Evolutionary conservation across 2,797 vertebrate genomes (phyloP).

Genomic region (Novumbra hubbsi): DNA sequence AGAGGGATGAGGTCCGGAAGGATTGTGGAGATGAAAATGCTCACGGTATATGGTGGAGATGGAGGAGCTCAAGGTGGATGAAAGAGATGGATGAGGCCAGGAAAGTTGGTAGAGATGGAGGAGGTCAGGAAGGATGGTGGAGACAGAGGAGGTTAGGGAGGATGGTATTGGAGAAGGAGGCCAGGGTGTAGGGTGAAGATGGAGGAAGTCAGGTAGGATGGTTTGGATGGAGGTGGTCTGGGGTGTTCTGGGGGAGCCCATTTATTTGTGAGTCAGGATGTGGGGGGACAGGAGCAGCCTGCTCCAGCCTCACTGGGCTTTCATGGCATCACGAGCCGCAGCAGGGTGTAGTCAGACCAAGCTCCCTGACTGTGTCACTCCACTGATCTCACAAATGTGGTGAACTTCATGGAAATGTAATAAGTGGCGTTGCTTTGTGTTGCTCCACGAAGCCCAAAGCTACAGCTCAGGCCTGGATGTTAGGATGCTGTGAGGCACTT

Average conservation of each 20-base stretch:
- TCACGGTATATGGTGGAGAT: conserved; percentile 18
- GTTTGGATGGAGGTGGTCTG: not conserved
- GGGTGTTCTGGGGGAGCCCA: no score
- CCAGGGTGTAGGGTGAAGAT: not conserved
- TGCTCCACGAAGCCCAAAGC: conserved; percentile 67
- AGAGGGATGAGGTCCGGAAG: conserved; percentile 61
- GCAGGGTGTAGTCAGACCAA: conserved; percentile 54
- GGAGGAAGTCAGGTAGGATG: not conserved
- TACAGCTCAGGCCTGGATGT: conserved; percentile 43
- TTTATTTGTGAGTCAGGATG: no score
- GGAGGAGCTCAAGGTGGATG: conserved; percentile 53
- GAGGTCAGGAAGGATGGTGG: conserved; percentile 49
- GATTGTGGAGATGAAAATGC: conserved; percentile 56
- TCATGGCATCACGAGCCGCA: conserved; percentile 58
- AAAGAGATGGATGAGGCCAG: conserved; percentile 56
- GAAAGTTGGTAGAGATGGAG: conserved; percentile 72
- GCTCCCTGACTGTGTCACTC: conserved; percentile 68
- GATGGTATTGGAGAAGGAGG: not conserved
- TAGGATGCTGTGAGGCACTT: conserved; percentile 69
- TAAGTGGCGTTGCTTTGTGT: conserved; percentile 75
- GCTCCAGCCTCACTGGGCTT: conserved; percentile 57
- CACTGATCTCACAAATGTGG: conserved; percentile 78
- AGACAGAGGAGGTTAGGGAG: no score
- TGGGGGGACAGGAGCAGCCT: not conserved
- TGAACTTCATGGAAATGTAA: conserved; percentile 83